phyloP scores from a whole-genome alignment of 2,113 vertebrate genomes.

The Podarcis cretensis region DNA sequence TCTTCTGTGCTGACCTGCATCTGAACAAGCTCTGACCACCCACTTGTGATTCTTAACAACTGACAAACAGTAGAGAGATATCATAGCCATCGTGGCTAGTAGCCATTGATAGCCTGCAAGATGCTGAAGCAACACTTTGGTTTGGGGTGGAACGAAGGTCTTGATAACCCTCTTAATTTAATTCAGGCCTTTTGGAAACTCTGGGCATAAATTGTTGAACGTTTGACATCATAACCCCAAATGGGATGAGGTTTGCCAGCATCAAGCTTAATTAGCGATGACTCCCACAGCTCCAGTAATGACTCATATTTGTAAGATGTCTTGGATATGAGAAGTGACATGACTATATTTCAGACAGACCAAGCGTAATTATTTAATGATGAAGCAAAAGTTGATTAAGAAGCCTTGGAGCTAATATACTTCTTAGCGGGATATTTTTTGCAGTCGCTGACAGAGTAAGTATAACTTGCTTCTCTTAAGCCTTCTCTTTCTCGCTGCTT shows the following conservation, averaged over 20 bases:
- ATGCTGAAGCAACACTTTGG: too few relatives aligned
- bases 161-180: slow-evolving; percentile 14
- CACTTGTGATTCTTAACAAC: too few relatives aligned
- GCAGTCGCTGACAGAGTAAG: slow-evolving; percentile 59
- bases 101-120: too few relatives aligned
- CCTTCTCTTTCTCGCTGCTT: slow-evolving; percentile 52
- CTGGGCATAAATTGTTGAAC: slow-evolving; percentile 1
- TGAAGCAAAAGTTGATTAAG: slow-evolving; percentile 70
- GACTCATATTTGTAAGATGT: slow-evolving; percentile 53
- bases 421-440: slow-evolving; percentile 54
- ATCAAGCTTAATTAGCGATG: slow-evolving; percentile 53
- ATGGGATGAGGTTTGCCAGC: slow-evolving; percentile 11
- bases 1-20: too few relatives aligned
- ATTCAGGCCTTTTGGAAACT: not conserved
- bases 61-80: too few relatives aligned
- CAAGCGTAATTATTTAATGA: slow-evolving; percentile 72
- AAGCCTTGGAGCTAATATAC: slow-evolving; percentile 67
- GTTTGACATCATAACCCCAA: not conserved
- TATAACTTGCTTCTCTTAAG: slow-evolving; percentile 63
- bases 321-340: slow-evolving; percentile 53
- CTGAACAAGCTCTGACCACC: too few relatives aligned
- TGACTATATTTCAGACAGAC: slow-evolving; percentile 58
- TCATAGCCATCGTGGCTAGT: too few relatives aligned
- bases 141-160: not conserved
- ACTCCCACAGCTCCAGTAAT: slow-evolving; percentile 50